Evolutionary conservation across 2,888 invertebrate genomes (phyloP), one percentile per base, ranked within the genome.

Genomic region (Macrostomum cliftonense): DNA sequence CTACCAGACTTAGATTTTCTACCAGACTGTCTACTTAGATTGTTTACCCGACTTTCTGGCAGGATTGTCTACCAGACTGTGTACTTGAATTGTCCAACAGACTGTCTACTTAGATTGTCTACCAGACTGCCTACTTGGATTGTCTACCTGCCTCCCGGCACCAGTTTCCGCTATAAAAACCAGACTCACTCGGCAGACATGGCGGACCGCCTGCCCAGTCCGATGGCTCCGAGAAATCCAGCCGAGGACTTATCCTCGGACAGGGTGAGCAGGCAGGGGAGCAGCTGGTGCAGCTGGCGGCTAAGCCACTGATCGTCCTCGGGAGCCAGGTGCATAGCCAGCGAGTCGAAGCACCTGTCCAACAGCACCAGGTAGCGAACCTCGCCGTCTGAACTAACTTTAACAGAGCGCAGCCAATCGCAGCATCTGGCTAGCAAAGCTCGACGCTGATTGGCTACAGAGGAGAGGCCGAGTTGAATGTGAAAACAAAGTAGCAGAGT

Each of bases 171-270:
- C n/a, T n/a, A n/a, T n/a, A n/a, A n/a, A n/a, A 28, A 7, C 28
- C 4, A 1, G 14, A 44, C 59, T 53, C 53, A 68, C 67, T 59
- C 60, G n/a, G 57, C 54, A 19, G 67, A 64, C 37, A 66, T 56
- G 11, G 52, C 50, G 9, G 67, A 67, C 45, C 59, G 63, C 47
- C 58, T 60, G 11, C 68, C 68, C 9, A 68, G 54, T 13, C 68
- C 68, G 21, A 68, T 61, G 17, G 63, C 63, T 20, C 65, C 67
- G 9, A 67, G 56, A 19, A 68, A 51, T 0, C 68, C 68, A 2
- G 57, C 53, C 1, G 61, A 56, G 5, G 59, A 54, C 46, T 64
- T 57, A 50, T 68, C 68, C 51, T 67, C 65, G 12, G 63, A 66
- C 39, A 63, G 55, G 28, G 53, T 51, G 38, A 58, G 55, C 20